Percentiles rank a stretch among this genome's conserved stretches.
These are phyloP conservation scores for Cynocephalus volans DNA, from an alignment of 2,113 vertebrate species.

Conservation along the genomic window DNA sequence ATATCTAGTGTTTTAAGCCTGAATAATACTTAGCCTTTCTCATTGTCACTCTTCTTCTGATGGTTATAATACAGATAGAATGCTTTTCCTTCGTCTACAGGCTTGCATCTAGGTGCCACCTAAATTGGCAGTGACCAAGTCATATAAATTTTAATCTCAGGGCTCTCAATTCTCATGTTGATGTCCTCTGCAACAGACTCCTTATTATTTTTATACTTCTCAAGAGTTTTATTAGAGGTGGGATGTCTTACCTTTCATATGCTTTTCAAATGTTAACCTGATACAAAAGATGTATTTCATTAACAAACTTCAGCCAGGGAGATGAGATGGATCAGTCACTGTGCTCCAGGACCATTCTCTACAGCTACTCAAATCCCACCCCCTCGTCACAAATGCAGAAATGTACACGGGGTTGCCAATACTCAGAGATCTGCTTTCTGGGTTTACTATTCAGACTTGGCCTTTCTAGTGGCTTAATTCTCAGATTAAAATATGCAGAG, in stretches of 20 bases:
- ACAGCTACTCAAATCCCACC: neutral
- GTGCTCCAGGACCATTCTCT: neutral
- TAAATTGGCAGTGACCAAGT: neutral
- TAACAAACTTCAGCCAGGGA: neutral
- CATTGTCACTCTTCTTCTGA: neutral
- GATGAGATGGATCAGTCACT: neutral
- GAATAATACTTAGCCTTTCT: neutral
- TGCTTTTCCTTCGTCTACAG: neutral
- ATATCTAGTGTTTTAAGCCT: neutral
- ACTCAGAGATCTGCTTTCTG: neutral
- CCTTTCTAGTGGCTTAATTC: neutral
- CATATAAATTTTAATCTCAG: neutral
- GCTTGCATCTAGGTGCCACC: neutral
- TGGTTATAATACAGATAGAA: neutral
- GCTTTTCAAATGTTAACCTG: neutral
- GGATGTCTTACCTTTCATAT: neutral
- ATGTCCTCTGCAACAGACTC: neutral
- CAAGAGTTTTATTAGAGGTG: neutral
- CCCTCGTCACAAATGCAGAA: neutral
- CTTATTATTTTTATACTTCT: neutral
- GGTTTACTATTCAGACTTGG: neutral
- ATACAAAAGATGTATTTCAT: neutral
- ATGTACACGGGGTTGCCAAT: neutral
- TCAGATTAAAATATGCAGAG: neutral
- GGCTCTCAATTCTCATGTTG: neutral